Percentiles rank a stretch among this genome's conserved stretches.
These are phyloP conservation scores for Neopipo cinnamomea DNA, from an alignment of 2,113 vertebrate genomes.

Conservation along the genomic window DNA sequence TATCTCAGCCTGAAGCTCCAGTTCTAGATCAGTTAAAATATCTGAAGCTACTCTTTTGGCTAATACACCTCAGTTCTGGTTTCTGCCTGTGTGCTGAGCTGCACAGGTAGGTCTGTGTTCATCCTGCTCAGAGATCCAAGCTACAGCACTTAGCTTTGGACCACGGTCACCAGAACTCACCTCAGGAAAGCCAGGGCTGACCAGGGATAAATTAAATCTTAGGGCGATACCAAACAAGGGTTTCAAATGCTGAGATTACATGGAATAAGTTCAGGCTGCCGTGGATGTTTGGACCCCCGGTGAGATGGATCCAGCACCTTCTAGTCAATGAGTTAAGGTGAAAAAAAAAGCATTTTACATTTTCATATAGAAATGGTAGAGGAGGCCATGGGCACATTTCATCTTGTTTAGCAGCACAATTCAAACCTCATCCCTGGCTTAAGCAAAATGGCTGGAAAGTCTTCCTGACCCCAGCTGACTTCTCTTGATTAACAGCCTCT, in stretches of 20 bases:
- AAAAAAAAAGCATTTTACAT: background rate
- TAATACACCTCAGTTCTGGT: background rate
- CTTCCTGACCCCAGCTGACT: background rate
- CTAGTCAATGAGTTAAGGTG: fast-evolving
- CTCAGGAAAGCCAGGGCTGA: background rate
- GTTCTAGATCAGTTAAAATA: background rate
- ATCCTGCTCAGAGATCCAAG: background rate
- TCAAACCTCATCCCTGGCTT: background rate
- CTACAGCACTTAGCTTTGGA: background rate
- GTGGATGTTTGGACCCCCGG: background rate
- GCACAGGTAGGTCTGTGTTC: background rate
- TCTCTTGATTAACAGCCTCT: slow-evolving; percentile 8
- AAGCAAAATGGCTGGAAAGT: background rate
- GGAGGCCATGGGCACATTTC: background rate
- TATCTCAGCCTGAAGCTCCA: background rate
- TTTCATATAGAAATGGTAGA: background rate
- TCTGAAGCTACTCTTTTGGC: background rate
- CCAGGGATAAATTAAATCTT: background rate
- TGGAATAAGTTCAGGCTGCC: background rate
- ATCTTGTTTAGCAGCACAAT: background rate
- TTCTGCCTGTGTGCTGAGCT: background rate
- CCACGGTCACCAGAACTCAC: background rate
- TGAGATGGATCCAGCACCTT: background rate
- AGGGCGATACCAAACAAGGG: background rate
- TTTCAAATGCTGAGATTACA: background rate